Percentiles rank a stretch among this genome's conserved stretches.
phyloP scores from a whole-genome alignment of 2,113 vertebrate genomes.

The Hippocampus abdominalis region DNA sequence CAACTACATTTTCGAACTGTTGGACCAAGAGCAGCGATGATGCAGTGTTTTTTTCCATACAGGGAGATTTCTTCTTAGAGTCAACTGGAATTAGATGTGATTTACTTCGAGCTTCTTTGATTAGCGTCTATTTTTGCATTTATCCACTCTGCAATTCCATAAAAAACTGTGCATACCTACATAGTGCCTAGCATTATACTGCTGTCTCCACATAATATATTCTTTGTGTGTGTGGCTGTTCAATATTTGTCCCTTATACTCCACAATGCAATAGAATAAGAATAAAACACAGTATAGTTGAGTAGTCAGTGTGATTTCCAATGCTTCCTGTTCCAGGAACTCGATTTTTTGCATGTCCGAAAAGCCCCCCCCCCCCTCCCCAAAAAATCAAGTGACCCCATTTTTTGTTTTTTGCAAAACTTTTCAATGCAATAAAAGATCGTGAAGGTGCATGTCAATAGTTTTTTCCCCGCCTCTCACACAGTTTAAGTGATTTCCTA shows the following conservation, averaged over 20 bases:
- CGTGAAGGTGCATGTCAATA: slow-evolving; percentile 16
- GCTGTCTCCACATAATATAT: slow-evolving; percentile 46
- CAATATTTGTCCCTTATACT: slow-evolving; percentile 39
- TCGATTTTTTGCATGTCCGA: slow-evolving; percentile 3
- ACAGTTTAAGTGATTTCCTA: neutral
- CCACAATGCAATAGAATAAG: slow-evolving; percentile 39
- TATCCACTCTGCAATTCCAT: slow-evolving; percentile 18
- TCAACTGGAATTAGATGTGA: neutral
- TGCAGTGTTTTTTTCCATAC: neutral
- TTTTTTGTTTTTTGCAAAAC: neutral
- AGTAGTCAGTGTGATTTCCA: slow-evolving; percentile 15
- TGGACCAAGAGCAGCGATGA: neutral
- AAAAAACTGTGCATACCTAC: slow-evolving; percentile 48
- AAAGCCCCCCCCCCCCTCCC: neutral
- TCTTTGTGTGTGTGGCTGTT: slow-evolving; percentile 51
- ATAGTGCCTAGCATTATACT: slow-evolving; percentile 55
- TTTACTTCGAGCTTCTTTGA: slow-evolving; percentile 26
- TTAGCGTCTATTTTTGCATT: slow-evolving; percentile 5
- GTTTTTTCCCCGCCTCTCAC: neutral
- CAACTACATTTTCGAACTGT: neutral
- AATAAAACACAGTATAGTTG: slow-evolving; percentile 53
- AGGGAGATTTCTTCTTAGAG: neutral
- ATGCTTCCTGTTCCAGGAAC: slow-evolving; percentile 22
- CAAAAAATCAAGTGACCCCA: neutral
- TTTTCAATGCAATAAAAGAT: slow-evolving; percentile 33